These are phyloP conservation scores for Paracanthobrama guichenoti DNA, from an alignment of 2,113 vertebrate species.

Conservation along the genomic window DNA sequence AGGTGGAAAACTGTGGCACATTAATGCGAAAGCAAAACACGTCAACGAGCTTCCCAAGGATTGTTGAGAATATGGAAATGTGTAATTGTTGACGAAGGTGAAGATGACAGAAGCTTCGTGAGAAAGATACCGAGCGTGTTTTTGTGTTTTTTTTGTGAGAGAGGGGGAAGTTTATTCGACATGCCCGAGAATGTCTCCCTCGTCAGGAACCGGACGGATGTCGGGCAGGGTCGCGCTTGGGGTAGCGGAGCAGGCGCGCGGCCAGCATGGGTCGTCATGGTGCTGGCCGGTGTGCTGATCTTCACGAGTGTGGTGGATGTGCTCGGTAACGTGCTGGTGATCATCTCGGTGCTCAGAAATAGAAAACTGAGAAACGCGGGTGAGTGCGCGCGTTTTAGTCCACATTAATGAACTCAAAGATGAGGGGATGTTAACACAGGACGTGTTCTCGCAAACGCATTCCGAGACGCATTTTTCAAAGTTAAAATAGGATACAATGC, in stretches of 20 bases:
- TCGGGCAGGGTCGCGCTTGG: slow-evolving; percentile 48
- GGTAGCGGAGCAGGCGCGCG: slow-evolving; percentile 40
- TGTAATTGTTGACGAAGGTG: background rate
- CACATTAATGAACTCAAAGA: background rate
- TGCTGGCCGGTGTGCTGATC: slow-evolving; percentile 77
- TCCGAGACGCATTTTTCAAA: background rate
- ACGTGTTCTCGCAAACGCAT: background rate
- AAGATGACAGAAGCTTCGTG: slow-evolving; percentile 13
- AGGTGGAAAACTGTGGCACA: background rate
- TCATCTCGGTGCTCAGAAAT: slow-evolving; percentile 79
- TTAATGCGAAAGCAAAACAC: background rate
- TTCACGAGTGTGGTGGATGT: slow-evolving; percentile 81
- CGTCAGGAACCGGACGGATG: slow-evolving; percentile 72
- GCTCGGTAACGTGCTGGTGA: slow-evolving; percentile 79
- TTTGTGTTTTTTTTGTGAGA: background rate
- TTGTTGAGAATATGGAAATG: background rate
- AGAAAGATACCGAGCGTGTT: background rate
- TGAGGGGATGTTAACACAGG: background rate
- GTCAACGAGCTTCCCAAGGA: background rate
- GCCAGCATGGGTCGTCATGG: slow-evolving; percentile 73
- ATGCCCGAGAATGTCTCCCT: slow-evolving; percentile 76
- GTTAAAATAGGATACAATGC: background rate
- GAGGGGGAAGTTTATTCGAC: slow-evolving; percentile 48
- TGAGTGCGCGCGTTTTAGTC: slow-evolving; percentile 60
- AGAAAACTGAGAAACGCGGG: slow-evolving; percentile 80